Evolutionary conservation across 2,888 invertebrate genomes (phyloP), one percentile per base, ranked within the genome.

Genomic region (Cerceris rybyensis): DNA sequence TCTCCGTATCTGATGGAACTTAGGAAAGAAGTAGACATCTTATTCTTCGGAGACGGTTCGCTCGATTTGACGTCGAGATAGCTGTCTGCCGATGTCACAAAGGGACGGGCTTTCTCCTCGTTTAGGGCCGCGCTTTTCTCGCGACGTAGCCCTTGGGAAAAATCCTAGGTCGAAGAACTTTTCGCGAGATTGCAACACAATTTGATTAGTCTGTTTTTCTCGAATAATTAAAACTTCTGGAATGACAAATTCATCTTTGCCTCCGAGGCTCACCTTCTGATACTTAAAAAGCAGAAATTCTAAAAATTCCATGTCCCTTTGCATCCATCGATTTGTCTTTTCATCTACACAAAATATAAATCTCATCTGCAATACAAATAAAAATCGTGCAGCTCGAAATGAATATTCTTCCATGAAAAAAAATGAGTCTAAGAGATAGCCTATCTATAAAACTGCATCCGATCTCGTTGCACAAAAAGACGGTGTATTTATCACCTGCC

Each of bases 61-160:
- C 70, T 76, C 76, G 85, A 85, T 85, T 85, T 81, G 67, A 83
- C 76, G 66, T 63, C 70, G 76, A 85, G 85, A 85, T 85, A 85
- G 76, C 76, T 50, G 71, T 58, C 81, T 74, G 83, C 41, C 67
- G 69, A 70, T 80, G 83, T 77, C 85, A 85, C 83, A 85, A 85
- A 84, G 72, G 66, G 78, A 69, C 74, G 63, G 76, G 49, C 59
- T 67, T 74, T 60, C 74, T 83, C 13, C 58, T 63, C 80, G 83
- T 75, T 77, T 55, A 57, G 46, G 54, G 60, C 52, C 71, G 59
- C 78, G 71, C 68, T 79, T 72, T 54, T 46, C 16, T 9, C 46
- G 54, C 11, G 64, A 59, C 71, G 57, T 58, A 4, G 43, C 59
- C 39, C 49, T n/a, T 43, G 13, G 60, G 28, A 54, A 73, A 49